phyloP scores from a whole-genome alignment of 2,888 invertebrate species.

The Apodemia duryi region DNA sequence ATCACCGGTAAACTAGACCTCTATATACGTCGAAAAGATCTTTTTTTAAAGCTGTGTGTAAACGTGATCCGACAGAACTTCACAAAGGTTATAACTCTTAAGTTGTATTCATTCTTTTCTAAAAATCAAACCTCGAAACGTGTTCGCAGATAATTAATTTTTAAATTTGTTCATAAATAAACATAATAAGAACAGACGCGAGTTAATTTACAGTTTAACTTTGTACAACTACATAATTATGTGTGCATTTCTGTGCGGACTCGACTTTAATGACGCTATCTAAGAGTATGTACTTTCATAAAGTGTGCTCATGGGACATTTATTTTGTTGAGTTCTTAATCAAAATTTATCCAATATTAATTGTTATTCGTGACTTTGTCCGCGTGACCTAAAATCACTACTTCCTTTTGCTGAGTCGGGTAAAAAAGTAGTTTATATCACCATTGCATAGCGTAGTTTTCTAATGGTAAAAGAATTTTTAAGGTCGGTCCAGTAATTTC shows the following conservation, averaged over 20 bases:
- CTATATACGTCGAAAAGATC: too few species aligned
- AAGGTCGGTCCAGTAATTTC: too few species aligned
- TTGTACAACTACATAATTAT: slow-evolving; percentile 15
- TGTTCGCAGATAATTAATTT: slow-evolving; percentile 15
- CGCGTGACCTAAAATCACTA: too few species aligned
- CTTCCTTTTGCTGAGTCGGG: too few species aligned
- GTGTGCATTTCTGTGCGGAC: slow-evolving; percentile 14
- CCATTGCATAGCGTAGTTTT: too few species aligned
- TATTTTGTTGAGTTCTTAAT: neutral
- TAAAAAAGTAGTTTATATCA: too few species aligned
- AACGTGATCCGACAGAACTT: neutral
- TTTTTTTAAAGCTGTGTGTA: too few species aligned
- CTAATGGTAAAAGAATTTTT: too few species aligned
- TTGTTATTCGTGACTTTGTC: too few species aligned
- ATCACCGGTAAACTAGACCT: too few species aligned
- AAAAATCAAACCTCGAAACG: slow-evolving; percentile 4
- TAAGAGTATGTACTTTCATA: neutral
- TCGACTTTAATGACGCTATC: slow-evolving; percentile 8
- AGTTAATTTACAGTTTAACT: slow-evolving; percentile 14
- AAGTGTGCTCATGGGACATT: neutral
- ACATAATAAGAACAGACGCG: slow-evolving; percentile 15
- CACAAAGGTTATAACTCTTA: neutral
- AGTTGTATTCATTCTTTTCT: slow-evolving; percentile 25
- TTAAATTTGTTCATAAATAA: slow-evolving; percentile 15
- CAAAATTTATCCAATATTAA: too few species aligned